Evolutionary conservation across 1,140 invertebrate genomes (phyloP).

Genomic region (Sycophaga agraensis): DNA sequence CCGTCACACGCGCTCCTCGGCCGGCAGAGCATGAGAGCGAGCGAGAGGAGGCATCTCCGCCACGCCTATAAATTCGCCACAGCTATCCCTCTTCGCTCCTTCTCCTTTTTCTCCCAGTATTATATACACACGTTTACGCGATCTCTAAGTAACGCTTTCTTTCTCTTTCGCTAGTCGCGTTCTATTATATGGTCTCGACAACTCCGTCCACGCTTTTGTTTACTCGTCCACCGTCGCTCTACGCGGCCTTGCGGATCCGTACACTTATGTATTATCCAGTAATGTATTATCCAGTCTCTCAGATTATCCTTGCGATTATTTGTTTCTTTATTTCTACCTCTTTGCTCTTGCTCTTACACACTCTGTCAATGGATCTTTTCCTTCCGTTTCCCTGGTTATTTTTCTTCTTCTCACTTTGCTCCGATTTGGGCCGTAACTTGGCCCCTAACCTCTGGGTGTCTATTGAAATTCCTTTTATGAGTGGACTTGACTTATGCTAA

Average conservation of each 20-base stretch:
- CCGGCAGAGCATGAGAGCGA: not conserved
- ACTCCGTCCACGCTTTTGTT: not conserved
- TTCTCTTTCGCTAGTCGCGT: not conserved
- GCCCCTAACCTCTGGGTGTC: too few relatives aligned
- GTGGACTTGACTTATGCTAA: not conserved
- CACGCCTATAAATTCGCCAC: slow-evolving; percentile 39
- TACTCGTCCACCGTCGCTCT: not conserved
- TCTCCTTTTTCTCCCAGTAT: not conserved
- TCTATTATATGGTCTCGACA: not conserved
- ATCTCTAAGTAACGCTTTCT: not conserved
- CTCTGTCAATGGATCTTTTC: not conserved
- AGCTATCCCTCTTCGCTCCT: not conserved
- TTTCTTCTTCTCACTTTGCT: slow-evolving; percentile 10
- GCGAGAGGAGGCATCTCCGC: slow-evolving; percentile 25
- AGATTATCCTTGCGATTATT: not conserved
- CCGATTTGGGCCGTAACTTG: too few relatives aligned
- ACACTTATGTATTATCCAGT: too few relatives aligned
- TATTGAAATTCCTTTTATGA: not conserved
- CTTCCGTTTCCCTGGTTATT: slow-evolving; percentile 4
- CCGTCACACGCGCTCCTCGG: slow-evolving; percentile 46
- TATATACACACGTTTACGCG: not conserved
- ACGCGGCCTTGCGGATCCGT: not conserved
- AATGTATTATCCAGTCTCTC: not conserved
- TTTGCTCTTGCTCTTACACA: too few relatives aligned
- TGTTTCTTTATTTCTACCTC: not conserved